phyloP scores from a whole-genome alignment of 2,888 invertebrate genomes.

The Quadroppia sp. region DNA sequence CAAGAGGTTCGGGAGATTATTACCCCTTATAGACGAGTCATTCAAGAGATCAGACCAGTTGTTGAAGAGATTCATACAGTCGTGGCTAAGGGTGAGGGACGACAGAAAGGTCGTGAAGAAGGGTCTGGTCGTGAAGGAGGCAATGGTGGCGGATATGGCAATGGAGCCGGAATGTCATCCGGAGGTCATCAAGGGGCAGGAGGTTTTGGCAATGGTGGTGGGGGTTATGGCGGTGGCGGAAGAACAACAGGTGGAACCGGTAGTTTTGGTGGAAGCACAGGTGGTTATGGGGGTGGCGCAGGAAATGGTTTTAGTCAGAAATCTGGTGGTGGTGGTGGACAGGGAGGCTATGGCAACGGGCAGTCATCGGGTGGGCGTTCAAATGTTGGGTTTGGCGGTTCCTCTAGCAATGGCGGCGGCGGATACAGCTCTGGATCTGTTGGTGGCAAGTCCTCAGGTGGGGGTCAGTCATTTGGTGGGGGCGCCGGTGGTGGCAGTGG shows the following conservation, averaged over 20 bases:
- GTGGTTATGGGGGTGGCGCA: constrained; percentile 14
- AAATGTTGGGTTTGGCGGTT: constrained; percentile 11
- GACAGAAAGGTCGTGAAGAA: not conserved
- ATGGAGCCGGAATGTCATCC: constrained; percentile 26
- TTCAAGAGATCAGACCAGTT: constrained; percentile 25
- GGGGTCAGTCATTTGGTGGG: not conserved
- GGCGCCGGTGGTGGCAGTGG: not conserved
- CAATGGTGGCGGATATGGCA: constrained; percentile 5
- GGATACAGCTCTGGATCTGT: not conserved
- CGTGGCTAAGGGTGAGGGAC: constrained; percentile 22
- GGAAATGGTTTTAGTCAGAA: constrained; percentile 5
- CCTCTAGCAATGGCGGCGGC: not conserved
- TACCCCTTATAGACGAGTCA: constrained; percentile 25
- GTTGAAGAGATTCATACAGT: constrained; percentile 29
- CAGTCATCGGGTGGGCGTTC: not conserved
- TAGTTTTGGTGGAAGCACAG: not conserved
- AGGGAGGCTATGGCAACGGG: not conserved
- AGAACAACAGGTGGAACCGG: not conserved
- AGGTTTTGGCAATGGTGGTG: constrained; percentile 16
- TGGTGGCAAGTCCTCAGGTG: constrained; percentile 5
- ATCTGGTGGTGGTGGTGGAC: not conserved
- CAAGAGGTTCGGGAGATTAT: constrained; percentile 32
- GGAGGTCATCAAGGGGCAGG: not conserved
- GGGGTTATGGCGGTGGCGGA: constrained; percentile 20
- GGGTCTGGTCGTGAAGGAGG: not conserved